Conservation (phyloP, 2,797 vertebrate genomes). For the Rhynchonycteris naso region DNA sequence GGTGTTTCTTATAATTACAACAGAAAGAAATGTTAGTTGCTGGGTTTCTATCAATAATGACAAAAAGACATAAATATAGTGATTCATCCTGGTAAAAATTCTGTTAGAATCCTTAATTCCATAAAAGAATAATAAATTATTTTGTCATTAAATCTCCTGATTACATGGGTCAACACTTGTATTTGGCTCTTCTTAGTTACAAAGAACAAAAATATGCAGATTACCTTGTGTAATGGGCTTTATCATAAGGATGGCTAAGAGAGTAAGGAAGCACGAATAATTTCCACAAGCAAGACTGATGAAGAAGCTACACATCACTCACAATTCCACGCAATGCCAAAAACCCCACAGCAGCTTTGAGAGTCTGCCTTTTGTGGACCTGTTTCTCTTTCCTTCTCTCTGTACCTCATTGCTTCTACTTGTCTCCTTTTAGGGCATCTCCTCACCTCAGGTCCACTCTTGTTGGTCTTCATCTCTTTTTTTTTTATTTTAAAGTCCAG, state of each 20-base stretch:
- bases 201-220: conserved; percentile 13
- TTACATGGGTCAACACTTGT: background rate
- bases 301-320: background rate
- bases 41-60: background rate
- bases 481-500: conserved; percentile 12
- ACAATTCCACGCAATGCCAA: too few species aligned
- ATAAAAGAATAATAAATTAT: conserved; percentile 35
- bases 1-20: background rate
- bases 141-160: background rate
- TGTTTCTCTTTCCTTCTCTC: background rate
- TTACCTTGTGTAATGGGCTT: background rate
- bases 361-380: background rate
- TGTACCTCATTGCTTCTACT: background rate
- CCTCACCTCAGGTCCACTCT: background rate
- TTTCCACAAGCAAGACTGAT: background rate
- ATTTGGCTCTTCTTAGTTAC: background rate
- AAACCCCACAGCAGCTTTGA: background rate
- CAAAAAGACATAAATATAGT: background rate
- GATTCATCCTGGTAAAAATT: conserved; percentile 15
- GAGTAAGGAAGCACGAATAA: background rate
- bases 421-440: background rate
- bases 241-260: background rate
- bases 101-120: conserved; percentile 26
- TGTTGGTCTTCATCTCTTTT: background rate
- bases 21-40: conserved; percentile 17